phyloP scores from a whole-genome alignment of 2,888 invertebrate genomes.

The Xestia c-nigrum region DNA sequence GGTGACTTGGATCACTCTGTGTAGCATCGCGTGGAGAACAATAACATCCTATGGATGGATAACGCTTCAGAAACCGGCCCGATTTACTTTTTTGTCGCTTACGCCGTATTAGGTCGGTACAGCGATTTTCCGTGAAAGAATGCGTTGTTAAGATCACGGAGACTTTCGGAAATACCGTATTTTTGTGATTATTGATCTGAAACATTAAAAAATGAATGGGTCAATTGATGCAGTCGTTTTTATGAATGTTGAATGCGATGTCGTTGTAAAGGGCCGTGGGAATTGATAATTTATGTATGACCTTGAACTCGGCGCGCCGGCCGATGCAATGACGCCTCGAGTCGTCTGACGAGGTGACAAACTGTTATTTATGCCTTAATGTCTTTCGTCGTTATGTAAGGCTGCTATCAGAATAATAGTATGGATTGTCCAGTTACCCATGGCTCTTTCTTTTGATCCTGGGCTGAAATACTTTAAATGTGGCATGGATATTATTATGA shows the following conservation, averaged over 20 bases:
- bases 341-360: constrained; percentile 49
- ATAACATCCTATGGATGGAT: constrained; percentile 66
- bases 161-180: constrained; percentile 34
- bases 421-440: neutral
- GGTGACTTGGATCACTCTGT: constrained; percentile 50
- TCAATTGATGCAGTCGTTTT: constrained; percentile 43
- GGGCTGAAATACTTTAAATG: neutral
- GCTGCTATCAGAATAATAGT: constrained; percentile 5
- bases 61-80: constrained; percentile 74
- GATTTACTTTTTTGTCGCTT: constrained; percentile 68
- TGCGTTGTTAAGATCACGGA: constrained; percentile 56
- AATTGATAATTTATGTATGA: constrained; percentile 52
- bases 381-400: constrained; percentile 35
- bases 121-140: constrained; percentile 77
- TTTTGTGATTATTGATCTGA: constrained; percentile 50
- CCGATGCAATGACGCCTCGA: constrained; percentile 25
- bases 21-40: constrained; percentile 61
- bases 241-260: constrained; percentile 46
- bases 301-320: constrained; percentile 55
- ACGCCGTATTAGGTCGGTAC: constrained; percentile 52
- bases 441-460: neutral
- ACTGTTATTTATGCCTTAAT: constrained; percentile 38
- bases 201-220: constrained; percentile 40
- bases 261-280: constrained; percentile 64
- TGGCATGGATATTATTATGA: neutral